Base-by-base conservation (phyloP, 2,888 invertebrate species). In the Philaethria dido region DNA sequence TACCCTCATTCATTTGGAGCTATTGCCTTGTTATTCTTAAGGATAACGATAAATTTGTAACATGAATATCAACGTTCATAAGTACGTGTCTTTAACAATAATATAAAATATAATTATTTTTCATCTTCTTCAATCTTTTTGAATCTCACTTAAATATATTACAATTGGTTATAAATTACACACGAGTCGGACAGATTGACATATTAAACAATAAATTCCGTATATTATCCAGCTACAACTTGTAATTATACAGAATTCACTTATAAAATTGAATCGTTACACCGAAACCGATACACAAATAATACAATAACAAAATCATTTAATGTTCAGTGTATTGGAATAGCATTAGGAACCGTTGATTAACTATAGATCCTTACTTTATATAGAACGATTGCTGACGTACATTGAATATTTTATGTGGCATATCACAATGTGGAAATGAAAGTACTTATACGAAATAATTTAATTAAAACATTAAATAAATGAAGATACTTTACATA, bases 1-100 rank as follows among this genome's bases (percentile, higher is more conserved):
- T 75, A 77, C 77, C 75, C 71, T 73, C 62, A 68, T 73, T 69
- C 65, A 69, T 57, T 71, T 62, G 68, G n/a, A 42, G 9, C 14
- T 48, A 69, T 63, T 45, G 57, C 47, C 55, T 68, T 64, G 66
- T 69, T 70, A 66, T 50, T 29, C 48, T 25, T 29, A 52, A 20
- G 29, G 36, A 45, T 22, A 13, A 0, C 16, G 25, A 62, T 25
- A 55, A 48, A 45, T 33, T 64, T 62, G 50, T 68, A 63, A 66
- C 61, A 50, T 64, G 61, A 61, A 63, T 42, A 66, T 63, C 61
- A 70, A 55, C 5, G 25, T 16, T n/a, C 16, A 29, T 29, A 29
- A 52, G 9, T 29, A 29, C 29, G 11, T 29, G 11, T n/a, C n/a
- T n/a, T n/a, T n/a, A n/a, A n/a, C n/a, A n/a, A n/a, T n/a, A n/a